Percentiles rank a stretch among this genome's conserved stretches.
Conservation (phyloP, 2,888 invertebrate species). For the Mythimna albipuncta region DNA sequence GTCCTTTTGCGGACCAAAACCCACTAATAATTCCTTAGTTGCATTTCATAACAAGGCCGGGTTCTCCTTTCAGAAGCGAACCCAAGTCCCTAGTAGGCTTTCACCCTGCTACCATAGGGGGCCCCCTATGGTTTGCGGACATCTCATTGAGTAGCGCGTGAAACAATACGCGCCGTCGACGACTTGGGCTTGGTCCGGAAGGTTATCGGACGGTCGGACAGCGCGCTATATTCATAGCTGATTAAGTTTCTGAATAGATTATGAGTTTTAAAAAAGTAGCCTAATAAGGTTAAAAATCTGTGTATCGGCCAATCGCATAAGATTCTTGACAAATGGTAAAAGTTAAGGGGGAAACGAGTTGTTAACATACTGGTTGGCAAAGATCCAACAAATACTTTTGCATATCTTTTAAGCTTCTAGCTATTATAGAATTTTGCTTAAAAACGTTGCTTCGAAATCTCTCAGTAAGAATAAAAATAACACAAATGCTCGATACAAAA, state of each 20-base stretch:
- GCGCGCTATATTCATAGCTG: no score
- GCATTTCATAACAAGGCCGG: no score
- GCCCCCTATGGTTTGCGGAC: no score
- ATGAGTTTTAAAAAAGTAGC: not conserved
- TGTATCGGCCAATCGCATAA: slow-evolving; percentile 33
- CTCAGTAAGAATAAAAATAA: slow-evolving; percentile 23
- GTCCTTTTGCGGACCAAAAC: no score
- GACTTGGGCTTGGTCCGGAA: no score
- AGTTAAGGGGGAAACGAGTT: slow-evolving; percentile 40
- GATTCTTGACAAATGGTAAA: slow-evolving; percentile 32
- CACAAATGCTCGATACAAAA: slow-evolving; percentile 25
- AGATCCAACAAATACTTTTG: slow-evolving; percentile 42
- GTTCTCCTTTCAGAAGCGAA: no score
- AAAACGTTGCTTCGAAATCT: slow-evolving; percentile 6
- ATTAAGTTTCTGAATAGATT: not conserved
- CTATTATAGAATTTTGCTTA: slow-evolving; percentile 25
- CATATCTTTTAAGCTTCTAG: slow-evolving; percentile 34
- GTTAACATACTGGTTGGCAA: slow-evolving; percentile 47
- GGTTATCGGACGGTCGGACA: no score
- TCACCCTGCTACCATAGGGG: no score
- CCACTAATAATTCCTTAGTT: no score
- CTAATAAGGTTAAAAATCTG: not conserved
- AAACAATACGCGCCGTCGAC: no score
- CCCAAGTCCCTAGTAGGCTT: no score
- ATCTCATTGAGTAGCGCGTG: no score